Percentiles rank a stretch among this genome's conserved stretches.
Conservation (phyloP, 2,888 invertebrate species). For the Caradrina kadenii region DNA sequence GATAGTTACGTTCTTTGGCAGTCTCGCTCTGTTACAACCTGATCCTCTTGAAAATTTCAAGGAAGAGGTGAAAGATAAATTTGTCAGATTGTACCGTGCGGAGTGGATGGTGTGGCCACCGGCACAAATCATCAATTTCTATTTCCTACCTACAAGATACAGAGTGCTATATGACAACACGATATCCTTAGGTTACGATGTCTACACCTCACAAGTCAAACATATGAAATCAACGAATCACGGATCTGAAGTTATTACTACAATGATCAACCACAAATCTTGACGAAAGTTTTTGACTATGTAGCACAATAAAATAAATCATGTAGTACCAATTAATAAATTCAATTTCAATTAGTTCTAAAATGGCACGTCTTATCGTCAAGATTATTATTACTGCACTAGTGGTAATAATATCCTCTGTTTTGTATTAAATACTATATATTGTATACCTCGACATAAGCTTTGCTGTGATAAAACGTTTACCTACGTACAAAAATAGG, state of each 20-base stretch:
- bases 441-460: constrained; percentile 61
- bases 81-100: constrained; percentile 94
- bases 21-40: constrained; percentile 94
- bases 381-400: constrained; percentile 25
- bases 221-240: constrained; percentile 83
- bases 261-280: constrained; percentile 34
- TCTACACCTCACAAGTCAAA: constrained; percentile 96
- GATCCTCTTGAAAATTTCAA: constrained; percentile 91
- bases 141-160: constrained; percentile 95
- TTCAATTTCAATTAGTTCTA: constrained; percentile 52
- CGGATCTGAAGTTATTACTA: constrained; percentile 54
- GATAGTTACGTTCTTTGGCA: constrained; percentile 95
- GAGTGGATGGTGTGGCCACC: constrained; percentile 99
- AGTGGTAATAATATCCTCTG: constrained; percentile 18
- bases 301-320: constrained; percentile 9
- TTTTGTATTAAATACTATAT: constrained; percentile 14
- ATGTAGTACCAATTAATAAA: constrained; percentile 32
- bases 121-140: constrained; percentile 98
- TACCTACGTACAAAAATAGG: constrained; percentile 60
- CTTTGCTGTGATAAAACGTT: constrained; percentile 78
- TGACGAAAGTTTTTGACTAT: constrained; percentile 46
- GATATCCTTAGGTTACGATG: constrained; percentile 96
- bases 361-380: constrained; percentile 54
- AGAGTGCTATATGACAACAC: constrained; percentile 97
- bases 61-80: constrained; percentile 94